Evolutionary conservation across 2,113 vertebrate genomes (phyloP).

Genomic region (Corythornis madagascariensis): DNA sequence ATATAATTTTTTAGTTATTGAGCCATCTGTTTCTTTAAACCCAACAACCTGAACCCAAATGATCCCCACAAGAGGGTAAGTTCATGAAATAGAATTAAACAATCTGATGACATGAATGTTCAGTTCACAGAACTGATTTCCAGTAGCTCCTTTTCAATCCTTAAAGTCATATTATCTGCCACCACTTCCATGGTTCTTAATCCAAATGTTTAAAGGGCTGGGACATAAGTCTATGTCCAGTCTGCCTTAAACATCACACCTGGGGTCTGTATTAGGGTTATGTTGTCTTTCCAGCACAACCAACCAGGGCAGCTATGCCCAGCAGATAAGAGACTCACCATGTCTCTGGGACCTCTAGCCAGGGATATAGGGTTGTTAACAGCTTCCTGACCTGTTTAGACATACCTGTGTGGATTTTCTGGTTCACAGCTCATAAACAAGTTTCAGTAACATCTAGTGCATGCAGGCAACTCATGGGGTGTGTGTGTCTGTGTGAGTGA

Average conservation of each 20-base stretch:
- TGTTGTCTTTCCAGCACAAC: background rate
- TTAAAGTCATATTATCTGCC: background rate
- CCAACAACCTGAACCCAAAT: background rate
- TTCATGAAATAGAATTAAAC: background rate
- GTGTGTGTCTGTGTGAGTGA: too few relatives aligned
- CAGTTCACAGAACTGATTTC: background rate
- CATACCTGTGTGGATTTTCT: too few relatives aligned
- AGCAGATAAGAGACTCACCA: background rate
- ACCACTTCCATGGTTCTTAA: background rate
- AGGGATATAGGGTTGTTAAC: background rate
- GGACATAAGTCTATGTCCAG: background rate
- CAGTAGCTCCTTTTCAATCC: background rate
- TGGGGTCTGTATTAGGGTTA: background rate
- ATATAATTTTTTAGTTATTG: background rate
- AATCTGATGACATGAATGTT: background rate
- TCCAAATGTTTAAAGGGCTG: accelerated
- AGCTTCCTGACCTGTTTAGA: background rate
- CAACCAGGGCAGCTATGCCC: accelerated
- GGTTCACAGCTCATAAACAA: too few relatives aligned
- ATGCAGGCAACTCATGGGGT: too few relatives aligned
- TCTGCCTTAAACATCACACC: background rate
- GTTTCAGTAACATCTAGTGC: too few relatives aligned
- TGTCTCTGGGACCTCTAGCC: background rate
- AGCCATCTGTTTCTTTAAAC: background rate
- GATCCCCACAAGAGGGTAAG: accelerated